phyloP scores from a whole-genome alignment of 2,888 invertebrate genomes.

The Brenthis hecate region DNA sequence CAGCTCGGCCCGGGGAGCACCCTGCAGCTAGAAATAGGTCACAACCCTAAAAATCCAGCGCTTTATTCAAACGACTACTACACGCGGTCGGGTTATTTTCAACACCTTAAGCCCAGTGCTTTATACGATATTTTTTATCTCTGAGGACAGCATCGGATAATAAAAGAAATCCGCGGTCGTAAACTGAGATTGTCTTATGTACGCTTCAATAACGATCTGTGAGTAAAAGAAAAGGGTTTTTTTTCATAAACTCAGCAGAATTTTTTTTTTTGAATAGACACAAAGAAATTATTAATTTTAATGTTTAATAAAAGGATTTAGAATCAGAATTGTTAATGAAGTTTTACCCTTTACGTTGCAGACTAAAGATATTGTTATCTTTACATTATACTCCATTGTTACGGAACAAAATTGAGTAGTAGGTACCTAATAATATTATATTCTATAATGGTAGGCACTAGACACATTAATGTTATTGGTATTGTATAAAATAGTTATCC shows the following conservation, averaged over 20 bases:
- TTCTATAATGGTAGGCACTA: no score
- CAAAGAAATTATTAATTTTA: slow-evolving; percentile 16
- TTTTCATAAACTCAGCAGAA: slow-evolving; percentile 10
- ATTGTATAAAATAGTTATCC: no score
- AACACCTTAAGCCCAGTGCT: slow-evolving; percentile 34
- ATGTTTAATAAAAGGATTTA: slow-evolving; percentile 8
- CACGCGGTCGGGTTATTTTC: slow-evolving; percentile 46
- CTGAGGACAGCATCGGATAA: slow-evolving; percentile 31
- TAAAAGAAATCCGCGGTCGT: slow-evolving; percentile 35
- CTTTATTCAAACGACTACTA: slow-evolving; percentile 48
- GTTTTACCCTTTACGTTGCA: background rate
- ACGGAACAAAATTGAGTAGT: background rate
- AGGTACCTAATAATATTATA: background rate
- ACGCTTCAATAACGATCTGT: slow-evolving; percentile 33
- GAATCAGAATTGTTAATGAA: slow-evolving; percentile 11
- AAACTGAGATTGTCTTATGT: slow-evolving; percentile 36
- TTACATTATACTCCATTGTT: background rate
- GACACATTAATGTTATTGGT: no score
- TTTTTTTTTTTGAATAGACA: slow-evolving; percentile 11
- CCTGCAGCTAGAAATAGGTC: slow-evolving; percentile 71
- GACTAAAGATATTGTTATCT: background rate
- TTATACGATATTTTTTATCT: slow-evolving; percentile 37
- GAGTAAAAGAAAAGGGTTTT: slow-evolving; percentile 25
- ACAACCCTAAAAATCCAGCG: slow-evolving; percentile 65
- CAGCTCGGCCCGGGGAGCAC: slow-evolving; percentile 66